These are phyloP conservation scores for Calameuta pallipes DNA, from an alignment of 2,888 invertebrate genomes.

Conservation along the genomic window DNA sequence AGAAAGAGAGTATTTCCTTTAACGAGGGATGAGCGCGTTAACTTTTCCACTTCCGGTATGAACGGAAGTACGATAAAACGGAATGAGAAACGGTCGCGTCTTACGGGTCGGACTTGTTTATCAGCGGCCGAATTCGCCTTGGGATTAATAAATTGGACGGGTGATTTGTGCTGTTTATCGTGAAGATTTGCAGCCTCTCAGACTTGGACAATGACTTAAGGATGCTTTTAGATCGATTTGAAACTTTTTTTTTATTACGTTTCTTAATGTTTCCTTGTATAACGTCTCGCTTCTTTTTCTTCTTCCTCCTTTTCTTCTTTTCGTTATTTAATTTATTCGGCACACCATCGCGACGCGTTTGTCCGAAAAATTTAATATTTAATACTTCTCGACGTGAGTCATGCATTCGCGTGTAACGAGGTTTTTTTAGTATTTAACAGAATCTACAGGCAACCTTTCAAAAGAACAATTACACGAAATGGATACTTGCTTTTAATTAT, in stretches of 20 bases:
- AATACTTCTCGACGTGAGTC: background rate
- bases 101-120: background rate
- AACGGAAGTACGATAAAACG: background rate
- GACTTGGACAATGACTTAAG: background rate
- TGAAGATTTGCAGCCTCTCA: background rate
- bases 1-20: background rate
- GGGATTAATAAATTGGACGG: slow-evolving; percentile 1
- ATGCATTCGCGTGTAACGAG: background rate
- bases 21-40: background rate
- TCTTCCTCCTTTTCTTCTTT: background rate
- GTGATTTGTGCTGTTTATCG: slow-evolving; percentile 4
- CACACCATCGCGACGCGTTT: background rate
- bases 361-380: background rate
- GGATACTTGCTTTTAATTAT: slow-evolving; percentile 36
- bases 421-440: background rate
- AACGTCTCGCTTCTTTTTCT: background rate
- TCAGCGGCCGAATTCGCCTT: background rate
- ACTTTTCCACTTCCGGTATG: background rate
- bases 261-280: background rate
- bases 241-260: background rate
- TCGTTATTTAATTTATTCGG: background rate
- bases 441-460: background rate
- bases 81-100: background rate
- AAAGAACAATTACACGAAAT: slow-evolving; percentile 42
- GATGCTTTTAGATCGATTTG: background rate